Base-by-base conservation (phyloP, 2,113 vertebrate genomes). In the Podarcis raffonei region DNA sequence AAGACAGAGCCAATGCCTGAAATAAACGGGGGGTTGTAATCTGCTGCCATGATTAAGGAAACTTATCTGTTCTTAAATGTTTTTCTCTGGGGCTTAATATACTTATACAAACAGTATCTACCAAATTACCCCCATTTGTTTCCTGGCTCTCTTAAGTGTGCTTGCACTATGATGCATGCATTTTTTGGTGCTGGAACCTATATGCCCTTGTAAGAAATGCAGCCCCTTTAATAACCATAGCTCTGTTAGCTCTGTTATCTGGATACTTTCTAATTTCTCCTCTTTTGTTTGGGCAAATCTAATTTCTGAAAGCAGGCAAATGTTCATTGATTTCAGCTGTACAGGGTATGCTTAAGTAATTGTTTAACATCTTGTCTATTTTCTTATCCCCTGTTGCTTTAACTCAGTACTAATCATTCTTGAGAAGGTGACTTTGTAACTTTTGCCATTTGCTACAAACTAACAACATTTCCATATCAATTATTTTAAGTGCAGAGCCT, bases 291-390 rank as follows among this genome's bases (percentile, higher is more conserved):
- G 85, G 27, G 62, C 91, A 94, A 95, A 90, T 92, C 84, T 92
- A 92, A 93, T 96, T 95, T 93, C 93, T 95, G 84, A 90, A 53
- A 90, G 66, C 92, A 94, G 91, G 95, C 89, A 95, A 96, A 94
- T 25, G 37, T 89, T 94, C 91, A 92, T 96, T 96, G 94, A 97
- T 97, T 96, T 94, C 48, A 94, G 93, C 95, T 96, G 83, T 94
- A 92, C 89, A 94, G 90, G 82, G 81, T 93, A 85, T 75, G 62
- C 68, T 94, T 91, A 94, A 90, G 80, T 89, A 94, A 93, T 93
- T 93, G 89, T 91, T 92, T 90, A 92, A 81, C 82, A 89, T 92
- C 57, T 71, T 91, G 90, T 91, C 71, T 93, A 5, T 92, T 95
- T 95, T 94, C 92, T 93, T 95, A 92, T 90, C 90, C 90, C 16